Evolutionary conservation across 2,888 invertebrate species (phyloP).

Genomic region (Gari tellinella): DNA sequence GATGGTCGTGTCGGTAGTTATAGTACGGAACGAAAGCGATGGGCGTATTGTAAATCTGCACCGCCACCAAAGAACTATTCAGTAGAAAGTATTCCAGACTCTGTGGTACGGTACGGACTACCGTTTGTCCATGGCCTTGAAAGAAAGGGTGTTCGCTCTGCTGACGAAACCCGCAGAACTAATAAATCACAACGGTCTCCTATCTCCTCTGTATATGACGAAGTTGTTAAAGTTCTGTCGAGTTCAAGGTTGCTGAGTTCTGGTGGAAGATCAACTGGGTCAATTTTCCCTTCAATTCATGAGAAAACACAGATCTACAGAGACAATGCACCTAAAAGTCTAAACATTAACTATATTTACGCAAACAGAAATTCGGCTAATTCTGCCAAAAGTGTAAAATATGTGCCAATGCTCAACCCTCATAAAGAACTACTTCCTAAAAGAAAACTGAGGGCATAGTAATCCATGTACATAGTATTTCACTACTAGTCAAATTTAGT

Average conservation of each 20-base stretch:
- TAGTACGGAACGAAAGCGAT: constrained; percentile 61
- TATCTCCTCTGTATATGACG: constrained; percentile 44
- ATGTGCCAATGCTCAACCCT: too few relatives aligned
- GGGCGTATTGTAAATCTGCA: constrained; percentile 61
- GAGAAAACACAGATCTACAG: constrained; percentile 8
- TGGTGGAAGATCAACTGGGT: constrained; percentile 19
- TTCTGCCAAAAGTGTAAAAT: constrained; percentile 2
- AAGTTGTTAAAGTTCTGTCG: constrained; percentile 47
- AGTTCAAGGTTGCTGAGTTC: constrained; percentile 35
- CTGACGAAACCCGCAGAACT: background rate
- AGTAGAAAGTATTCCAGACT: constrained; percentile 40
- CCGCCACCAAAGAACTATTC: constrained; percentile 42
- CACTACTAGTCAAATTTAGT: too few relatives aligned
- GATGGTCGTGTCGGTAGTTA: constrained; percentile 66
- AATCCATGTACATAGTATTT: too few relatives aligned
- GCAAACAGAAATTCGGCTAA: constrained; percentile 43
- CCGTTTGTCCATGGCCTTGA: constrained; percentile 46
- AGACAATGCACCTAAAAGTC: constrained; percentile 29
- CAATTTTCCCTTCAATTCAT: constrained; percentile 28
- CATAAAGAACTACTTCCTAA: too few relatives aligned
- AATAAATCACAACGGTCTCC: constrained; percentile 26
- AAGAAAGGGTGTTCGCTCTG: constrained; percentile 3
- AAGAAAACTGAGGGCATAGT: too few relatives aligned
- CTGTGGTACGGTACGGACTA: constrained; percentile 35
- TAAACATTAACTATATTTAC: constrained; percentile 45